Evolutionary conservation across 2,888 invertebrate species (phyloP).

Genomic region (Smittia aterrima): DNA sequence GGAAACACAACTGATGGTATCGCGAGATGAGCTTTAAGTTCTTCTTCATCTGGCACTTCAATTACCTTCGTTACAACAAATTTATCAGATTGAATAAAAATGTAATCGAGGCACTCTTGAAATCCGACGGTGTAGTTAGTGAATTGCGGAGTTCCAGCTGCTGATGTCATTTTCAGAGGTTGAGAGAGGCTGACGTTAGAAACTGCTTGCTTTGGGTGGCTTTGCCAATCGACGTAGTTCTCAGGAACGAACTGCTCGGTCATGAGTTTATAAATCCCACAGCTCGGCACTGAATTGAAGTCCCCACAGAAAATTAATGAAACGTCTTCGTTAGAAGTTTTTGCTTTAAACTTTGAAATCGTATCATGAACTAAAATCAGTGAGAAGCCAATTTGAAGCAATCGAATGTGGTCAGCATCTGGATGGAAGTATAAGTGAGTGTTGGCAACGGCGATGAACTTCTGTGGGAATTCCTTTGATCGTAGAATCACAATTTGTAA

Average conservation of each 20-base stretch:
- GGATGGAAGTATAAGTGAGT: constrained; percentile 94
- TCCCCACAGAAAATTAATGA: constrained; percentile 85
- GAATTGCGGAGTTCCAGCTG: constrained; percentile 78
- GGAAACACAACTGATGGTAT: constrained; percentile 88
- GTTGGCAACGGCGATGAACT: constrained; percentile 71
- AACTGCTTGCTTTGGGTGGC: constrained; percentile 66
- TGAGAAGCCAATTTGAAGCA: constrained; percentile 76
- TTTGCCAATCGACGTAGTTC: constrained; percentile 71
- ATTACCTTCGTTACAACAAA: constrained; percentile 68
- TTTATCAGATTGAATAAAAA: constrained; percentile 71
- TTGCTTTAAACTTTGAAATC: constrained; percentile 43
- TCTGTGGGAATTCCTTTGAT: constrained; percentile 46
- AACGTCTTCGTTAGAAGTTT: constrained; percentile 53
- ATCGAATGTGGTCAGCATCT: constrained; percentile 82
- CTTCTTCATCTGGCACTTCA: constrained; percentile 76
- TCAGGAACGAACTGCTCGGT: constrained; percentile 66
- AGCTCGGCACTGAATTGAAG: constrained; percentile 84
- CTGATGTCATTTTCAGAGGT: constrained; percentile 65
- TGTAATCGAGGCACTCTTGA: constrained; percentile 87
- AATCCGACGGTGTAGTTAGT: constrained; percentile 84
- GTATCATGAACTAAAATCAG: constrained; percentile 68
- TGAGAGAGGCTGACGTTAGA: constrained; percentile 64
- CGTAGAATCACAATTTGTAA: constrained; percentile 55
- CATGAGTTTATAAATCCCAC: constrained; percentile 76
- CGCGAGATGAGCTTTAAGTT: constrained; percentile 70